Conservation (phyloP, 2,797 vertebrate genomes). For the Monodelphis domestica region DNA sequence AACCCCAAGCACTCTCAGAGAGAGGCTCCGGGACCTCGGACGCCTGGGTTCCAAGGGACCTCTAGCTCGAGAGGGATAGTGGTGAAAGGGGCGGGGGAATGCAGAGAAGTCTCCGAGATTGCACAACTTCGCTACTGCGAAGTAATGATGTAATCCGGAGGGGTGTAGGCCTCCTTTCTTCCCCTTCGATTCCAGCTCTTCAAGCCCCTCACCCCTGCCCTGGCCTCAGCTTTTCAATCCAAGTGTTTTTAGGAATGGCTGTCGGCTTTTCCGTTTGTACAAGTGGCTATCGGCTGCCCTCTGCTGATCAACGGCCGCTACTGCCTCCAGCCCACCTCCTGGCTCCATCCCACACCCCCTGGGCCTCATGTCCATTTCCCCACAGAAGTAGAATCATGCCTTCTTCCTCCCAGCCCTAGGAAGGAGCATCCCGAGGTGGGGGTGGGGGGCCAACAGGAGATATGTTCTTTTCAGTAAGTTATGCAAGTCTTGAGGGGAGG, state of each 20-base stretch:
- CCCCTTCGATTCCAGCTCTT: slow-evolving; percentile 29
- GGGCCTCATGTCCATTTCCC: background rate
- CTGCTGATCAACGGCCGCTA: slow-evolving; percentile 32
- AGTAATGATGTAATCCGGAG: background rate
- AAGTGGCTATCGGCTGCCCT: slow-evolving; percentile 61
- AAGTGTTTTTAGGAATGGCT: background rate
- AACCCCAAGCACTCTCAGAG: background rate
- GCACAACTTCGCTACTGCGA: slow-evolving; percentile 45
- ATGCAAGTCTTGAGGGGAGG: background rate
- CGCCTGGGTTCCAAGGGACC: background rate
- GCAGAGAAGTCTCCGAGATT: background rate
- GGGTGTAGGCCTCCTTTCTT: slow-evolving; percentile 18
- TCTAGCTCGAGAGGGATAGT: background rate
- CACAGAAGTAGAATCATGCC: background rate
- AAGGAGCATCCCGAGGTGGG: background rate
- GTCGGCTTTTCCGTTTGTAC: background rate
- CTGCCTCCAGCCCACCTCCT: background rate
- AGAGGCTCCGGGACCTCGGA: background rate
- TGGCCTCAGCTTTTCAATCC: slow-evolving; percentile 38
- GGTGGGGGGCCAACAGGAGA: background rate
- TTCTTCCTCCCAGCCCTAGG: background rate
- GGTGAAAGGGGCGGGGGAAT: background rate
- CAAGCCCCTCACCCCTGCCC: slow-evolving; percentile 42
- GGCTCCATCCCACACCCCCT: background rate
- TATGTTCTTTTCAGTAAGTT: background rate